Base-by-base conservation (phyloP, 2,113 vertebrate species). In the Coturnix japonica region DNA sequence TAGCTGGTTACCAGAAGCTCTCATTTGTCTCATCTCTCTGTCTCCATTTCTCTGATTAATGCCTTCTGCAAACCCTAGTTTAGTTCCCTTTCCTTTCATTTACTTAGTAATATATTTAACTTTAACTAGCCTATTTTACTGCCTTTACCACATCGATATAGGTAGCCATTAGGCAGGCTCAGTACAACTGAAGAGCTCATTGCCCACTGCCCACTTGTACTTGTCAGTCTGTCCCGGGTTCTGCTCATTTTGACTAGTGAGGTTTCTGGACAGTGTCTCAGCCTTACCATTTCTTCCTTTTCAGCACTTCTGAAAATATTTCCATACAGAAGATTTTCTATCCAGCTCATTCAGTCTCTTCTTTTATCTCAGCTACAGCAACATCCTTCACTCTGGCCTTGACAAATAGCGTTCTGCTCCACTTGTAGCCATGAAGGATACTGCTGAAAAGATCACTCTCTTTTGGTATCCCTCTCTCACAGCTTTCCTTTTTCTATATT, bases 401-500 rank as follows among this genome's bases (percentile, higher is more conserved):
- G 72, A 85, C 37, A 91, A 92, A 89, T 57, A 73, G 10, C 0
- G 0, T 70, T 87, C 85, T 84, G 81, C 49, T 87, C 49, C 63
- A 61, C 71, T 82, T 85, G 85, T 82, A 91, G 54, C 87, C 3
- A 1, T 46, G 28, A 60, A 85, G 35, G 60, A 74, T 63, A 46
- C 16, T 26, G n/a, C 89, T 91, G 87, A 57, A 91, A 92, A 93
- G 77, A 95, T 85, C 51, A n/a, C 85, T 91, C 87, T 92, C 77
- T 92, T 93, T 95, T 72, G 49, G 87, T 91, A 82, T 66, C 41
- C 22, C 17, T 53, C 54, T 81, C n/a, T 91, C 2, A 0, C 69
- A 77, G 90, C 59, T 87, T 82, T 79, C 18, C 12, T 85, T 91
- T 87, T 91, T 76, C 78, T 87, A 7, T 59, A 35, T 43, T 77